These are phyloP conservation scores for Aplodontia rufa DNA, from an alignment of 2,113 vertebrate species.

Conservation along the genomic window DNA sequence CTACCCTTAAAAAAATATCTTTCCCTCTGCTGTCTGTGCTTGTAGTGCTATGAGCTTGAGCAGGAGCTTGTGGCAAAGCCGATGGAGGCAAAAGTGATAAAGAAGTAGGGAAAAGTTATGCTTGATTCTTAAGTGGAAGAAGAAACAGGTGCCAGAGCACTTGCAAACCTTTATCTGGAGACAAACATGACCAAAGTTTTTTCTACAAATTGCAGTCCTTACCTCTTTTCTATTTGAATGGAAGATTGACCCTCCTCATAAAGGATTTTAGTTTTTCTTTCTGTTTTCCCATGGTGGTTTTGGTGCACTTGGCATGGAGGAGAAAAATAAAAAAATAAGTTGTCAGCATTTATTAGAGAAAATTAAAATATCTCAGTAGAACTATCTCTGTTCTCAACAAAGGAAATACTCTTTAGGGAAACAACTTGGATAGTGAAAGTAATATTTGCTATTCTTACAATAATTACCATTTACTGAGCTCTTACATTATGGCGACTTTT, in stretches of 20 bases:
- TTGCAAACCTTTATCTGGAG: neutral
- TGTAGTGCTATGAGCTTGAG: neutral
- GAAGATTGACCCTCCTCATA: neutral
- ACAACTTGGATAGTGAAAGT: rapidly evolving
- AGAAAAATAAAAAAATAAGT: neutral
- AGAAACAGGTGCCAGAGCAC: neutral
- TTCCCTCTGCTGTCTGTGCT: neutral
- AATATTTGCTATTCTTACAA: neutral
- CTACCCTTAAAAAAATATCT: neutral
- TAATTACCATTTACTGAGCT: neutral
- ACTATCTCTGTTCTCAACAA: neutral
- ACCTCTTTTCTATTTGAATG: neutral
- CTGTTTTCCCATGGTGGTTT: neutral
- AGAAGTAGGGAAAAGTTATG: neutral
- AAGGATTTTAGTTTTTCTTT: neutral
- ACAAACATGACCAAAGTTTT: neutral
- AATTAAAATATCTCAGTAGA: neutral
- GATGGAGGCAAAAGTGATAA: neutral
- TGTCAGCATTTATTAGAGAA: neutral
- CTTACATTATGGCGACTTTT: neutral
- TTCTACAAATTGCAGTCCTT: neutral
- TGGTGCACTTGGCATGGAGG: neutral
- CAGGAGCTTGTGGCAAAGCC: neutral
- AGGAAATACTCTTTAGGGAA: neutral
- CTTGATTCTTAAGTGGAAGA: neutral